Base-by-base conservation (phyloP, 2,888 invertebrate species). In the Thalpophila matura region DNA sequence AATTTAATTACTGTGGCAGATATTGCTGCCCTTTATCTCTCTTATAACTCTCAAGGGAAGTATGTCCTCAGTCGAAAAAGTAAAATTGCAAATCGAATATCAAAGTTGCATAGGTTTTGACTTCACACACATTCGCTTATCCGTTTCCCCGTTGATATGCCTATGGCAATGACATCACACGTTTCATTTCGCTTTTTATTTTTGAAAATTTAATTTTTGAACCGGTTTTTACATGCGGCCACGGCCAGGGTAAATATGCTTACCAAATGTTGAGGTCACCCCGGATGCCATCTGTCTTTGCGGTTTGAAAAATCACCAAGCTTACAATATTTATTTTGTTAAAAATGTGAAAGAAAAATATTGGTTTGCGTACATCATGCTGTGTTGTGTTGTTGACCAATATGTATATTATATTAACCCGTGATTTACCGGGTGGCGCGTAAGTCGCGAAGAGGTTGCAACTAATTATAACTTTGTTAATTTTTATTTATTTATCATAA, bases 241-340 rank as follows among this genome's bases (percentile, higher is more conserved):
- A 29, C 56, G 29, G 51, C 7, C 42, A 22, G 40, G 18, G 43
- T 61, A 68, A 74, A 62, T 68, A 74, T 68, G 70, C 35, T 61
- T 61, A 35, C 38, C 42, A 40, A 56, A 62, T 62, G 10, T 61
- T 42, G 69, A 43, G 69, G 40, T 53, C 68, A 70, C 16, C 16
- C 18, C 61, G 54, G 46, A 51, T 55, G 37, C 74, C 74, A 74
- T 60, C 54, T 70, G 69, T 42, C 59, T 60, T 67, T 74, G 54
- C 5, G 74, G 74, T 67, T 43, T 18, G 42, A 54, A 72, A 55
- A 59, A 69, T 53, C 40, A 40, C 49, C 49, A 26, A 38, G 53
- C 43, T 38, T 53, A 12, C 12, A 40, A 27, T 46, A 53, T 64
- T 45, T 35, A 16, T 62, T 51, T 57, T 43, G 33, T 6, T 53